Conservation (phyloP, 2,888 invertebrate species). For the Brachypterus glaber region DNA sequence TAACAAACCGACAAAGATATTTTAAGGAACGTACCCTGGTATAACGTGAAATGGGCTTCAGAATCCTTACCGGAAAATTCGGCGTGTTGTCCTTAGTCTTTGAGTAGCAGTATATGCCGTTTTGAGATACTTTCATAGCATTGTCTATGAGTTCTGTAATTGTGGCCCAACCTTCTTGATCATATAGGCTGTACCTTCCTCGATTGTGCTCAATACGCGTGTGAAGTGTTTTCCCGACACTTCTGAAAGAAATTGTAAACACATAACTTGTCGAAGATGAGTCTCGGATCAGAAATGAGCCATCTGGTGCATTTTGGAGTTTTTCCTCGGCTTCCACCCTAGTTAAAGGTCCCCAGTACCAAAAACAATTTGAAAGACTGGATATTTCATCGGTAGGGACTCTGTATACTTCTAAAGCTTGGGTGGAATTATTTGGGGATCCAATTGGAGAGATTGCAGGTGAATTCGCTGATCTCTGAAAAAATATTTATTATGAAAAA, state of each 20-base stretch:
- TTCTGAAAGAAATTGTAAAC: conserved; percentile 64
- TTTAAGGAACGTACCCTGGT: conserved; percentile 60
- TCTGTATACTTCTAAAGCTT: background rate
- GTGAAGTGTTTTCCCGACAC: conserved; percentile 57
- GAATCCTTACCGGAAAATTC: conserved; percentile 63
- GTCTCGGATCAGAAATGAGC: conserved; percentile 70
- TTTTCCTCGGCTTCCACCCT: conserved; percentile 62
- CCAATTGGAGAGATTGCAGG: background rate
- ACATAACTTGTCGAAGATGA: conserved; percentile 62
- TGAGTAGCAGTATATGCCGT: conserved; percentile 64
- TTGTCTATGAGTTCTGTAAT: conserved; percentile 65
- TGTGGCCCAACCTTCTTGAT: conserved; percentile 43
- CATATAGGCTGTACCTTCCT: conserved; percentile 41
- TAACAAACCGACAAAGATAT: conserved; percentile 64
- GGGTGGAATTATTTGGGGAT: background rate
- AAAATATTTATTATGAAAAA: too few relatives aligned
- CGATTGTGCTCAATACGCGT: conserved; percentile 64
- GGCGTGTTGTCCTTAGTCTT: conserved; percentile 56
- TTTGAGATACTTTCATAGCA: conserved; percentile 61
- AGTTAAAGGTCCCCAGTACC: conserved; percentile 78
- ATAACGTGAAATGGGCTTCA: conserved; percentile 65
- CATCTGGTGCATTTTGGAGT: conserved; percentile 59
- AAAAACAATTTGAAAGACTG: conserved; percentile 46
- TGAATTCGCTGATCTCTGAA: background rate
- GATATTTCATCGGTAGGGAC: conserved; percentile 32